These are phyloP conservation scores for Crypturellus tataupa DNA, from an alignment of 2,797 vertebrate species.

Conservation along the genomic window DNA sequence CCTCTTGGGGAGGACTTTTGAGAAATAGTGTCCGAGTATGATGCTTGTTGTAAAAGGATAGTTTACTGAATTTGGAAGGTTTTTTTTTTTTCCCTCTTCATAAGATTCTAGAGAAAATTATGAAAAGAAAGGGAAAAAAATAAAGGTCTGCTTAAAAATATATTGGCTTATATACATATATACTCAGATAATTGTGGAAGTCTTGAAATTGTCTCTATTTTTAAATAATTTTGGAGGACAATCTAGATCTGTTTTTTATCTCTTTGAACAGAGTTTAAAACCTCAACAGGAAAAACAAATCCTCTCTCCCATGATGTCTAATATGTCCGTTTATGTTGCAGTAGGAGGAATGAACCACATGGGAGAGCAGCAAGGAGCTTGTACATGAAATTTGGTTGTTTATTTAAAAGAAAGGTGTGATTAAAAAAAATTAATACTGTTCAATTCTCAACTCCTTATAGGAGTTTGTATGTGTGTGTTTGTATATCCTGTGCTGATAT, in stretches of 20 bases:
- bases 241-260: neutral
- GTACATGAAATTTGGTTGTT: constrained; percentile 26
- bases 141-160: neutral
- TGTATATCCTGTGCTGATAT: constrained; percentile 63
- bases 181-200: neutral
- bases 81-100: neutral
- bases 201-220: constrained; percentile 13
- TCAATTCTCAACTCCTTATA: neutral
- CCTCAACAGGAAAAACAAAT: neutral
- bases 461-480: constrained; percentile 50
- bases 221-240: constrained; percentile 5
- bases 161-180: neutral
- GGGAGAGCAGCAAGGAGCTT: neutral
- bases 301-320: neutral
- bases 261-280: constrained; percentile 33
- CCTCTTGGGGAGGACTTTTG: neutral
- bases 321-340: constrained; percentile 29
- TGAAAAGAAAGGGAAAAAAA: neutral
- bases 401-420: constrained; percentile 43
- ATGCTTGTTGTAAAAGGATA: neutral
- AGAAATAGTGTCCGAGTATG: neutral
- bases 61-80: neutral
- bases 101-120: neutral
- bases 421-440: constrained; percentile 50
- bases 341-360: neutral